Base-by-base conservation (phyloP, 2,888 invertebrate genomes). In the Tuberolachnus salignus region DNA sequence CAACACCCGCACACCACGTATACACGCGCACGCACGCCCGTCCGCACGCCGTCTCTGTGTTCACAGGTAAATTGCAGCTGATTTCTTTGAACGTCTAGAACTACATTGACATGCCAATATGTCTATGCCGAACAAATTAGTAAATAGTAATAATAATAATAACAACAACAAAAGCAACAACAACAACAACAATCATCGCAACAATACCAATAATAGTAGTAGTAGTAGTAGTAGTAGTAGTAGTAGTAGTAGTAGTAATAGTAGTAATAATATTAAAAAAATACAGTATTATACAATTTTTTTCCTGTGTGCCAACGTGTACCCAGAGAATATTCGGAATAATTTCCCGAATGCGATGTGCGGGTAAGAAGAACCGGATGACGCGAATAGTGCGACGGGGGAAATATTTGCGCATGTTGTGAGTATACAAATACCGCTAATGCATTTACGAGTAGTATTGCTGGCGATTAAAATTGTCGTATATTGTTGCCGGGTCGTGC, bases 401-500 rank as follows among this genome's bases (percentile, higher is more conserved):
- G 23, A 57, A n/a, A 57, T 44, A 71, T 57, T 57, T 46, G 70
- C 70, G 23, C n/a, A n/a, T 46, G 46, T 71, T 71, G 70, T 71
- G 70, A 71, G 70, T 71, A 71, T 71, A 21, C 13, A 57, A 64
- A 46, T 34, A 44, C 42, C 70, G n/a, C 42, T 70, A 55, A n/a
- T 14, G 21, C 42, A 53, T 9, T n/a, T 19, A 11, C 46, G 21
- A 34, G 34, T n/a, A n/a, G n/a, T n/a, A n/a, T n/a, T n/a, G n/a
- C n/a, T n/a, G n/a, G n/a, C n/a, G n/a, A n/a, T n/a, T n/a, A n/a
- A n/a, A n/a, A n/a, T n/a, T n/a, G n/a, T n/a, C n/a, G n/a, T n/a
- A n/a, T n/a, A n/a, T n/a, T n/a, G n/a, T n/a, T n/a, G n/a, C n/a
- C n/a, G n/a, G n/a, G n/a, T n/a, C n/a, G n/a, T n/a, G n/a, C n/a